A percentile compares a stretch with the other conserved stretches of the same genome.
These are phyloP conservation scores for Lapara coniferarum DNA, from an alignment of 2,888 invertebrate species.

Conservation along the genomic window DNA sequence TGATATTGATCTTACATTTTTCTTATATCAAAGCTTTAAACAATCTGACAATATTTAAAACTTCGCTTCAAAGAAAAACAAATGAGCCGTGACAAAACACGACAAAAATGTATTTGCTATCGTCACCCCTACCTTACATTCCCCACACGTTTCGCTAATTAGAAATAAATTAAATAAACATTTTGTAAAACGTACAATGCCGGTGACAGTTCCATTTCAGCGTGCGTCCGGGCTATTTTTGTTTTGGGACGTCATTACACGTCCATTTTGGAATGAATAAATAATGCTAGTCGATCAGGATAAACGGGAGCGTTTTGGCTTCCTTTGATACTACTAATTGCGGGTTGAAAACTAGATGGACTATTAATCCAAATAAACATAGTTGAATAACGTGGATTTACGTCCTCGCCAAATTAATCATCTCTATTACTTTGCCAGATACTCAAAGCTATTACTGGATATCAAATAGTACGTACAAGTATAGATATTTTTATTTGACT, in stretches of 20 bases:
- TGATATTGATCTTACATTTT: too few species aligned
- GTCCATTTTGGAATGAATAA: conserved; percentile 17
- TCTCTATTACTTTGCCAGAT: too few species aligned
- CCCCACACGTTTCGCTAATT: conserved; percentile 13
- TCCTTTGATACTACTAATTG: neutral
- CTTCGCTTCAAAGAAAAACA: neutral
- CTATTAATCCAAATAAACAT: too few species aligned
- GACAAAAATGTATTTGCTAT: neutral
- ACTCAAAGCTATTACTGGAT: too few species aligned
- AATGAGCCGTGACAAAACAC: neutral
- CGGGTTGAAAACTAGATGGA: too few species aligned
- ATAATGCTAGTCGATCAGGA: neutral
- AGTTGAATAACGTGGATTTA: too few species aligned
- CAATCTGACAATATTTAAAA: neutral
- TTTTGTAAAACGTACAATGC: conserved; percentile 19
- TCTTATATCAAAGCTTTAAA: neutral
- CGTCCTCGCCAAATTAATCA: too few species aligned
- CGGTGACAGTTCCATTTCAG: conserved; percentile 14
- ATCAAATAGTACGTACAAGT: too few species aligned
- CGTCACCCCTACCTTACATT: conserved; percentile 2
- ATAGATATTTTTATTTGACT: too few species aligned
- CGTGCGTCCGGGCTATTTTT: neutral
- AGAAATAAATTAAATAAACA: conserved; percentile 9
- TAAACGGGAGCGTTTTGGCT: neutral
- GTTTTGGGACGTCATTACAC: neutral